Base-by-base conservation (phyloP, 2,888 invertebrate genomes). In the Caenorhabditis sp. region DNA sequence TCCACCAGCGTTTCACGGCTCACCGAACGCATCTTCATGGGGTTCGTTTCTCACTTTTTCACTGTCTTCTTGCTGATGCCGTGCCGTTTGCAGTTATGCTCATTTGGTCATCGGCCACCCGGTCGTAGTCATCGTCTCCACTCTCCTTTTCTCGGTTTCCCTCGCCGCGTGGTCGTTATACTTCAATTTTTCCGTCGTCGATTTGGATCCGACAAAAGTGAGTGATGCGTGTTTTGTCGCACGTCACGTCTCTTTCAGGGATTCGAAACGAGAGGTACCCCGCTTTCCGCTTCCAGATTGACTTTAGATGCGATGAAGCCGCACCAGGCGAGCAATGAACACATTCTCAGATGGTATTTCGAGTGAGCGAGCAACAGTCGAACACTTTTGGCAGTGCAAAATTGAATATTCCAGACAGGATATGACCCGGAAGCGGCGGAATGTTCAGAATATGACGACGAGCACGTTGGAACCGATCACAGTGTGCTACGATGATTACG, bases 401-500 rank as follows among this genome's bases (percentile, higher is more conserved):
- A n/a, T n/a, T n/a, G n/a, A n/a, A n/a, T 11, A 20, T 62, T 66
- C 20, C 45, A 75, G 75, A 63, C 63, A 68, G 32, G 52, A 75
- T 4, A 0, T 13, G 9, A 15, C 8, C 1, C 7, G 15, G n/a
- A 62, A 41, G 22, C n/a, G 52, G 27, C 50, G 50, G 2, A 24
- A 39, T n/a, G 6, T 15, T 15, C 8, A 13, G 0, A 58, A 39
- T 26, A 30, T 8, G 7, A 45, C 27, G 26, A 52, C 52, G 9
- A 58, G 45, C 11, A 72, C 73, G 8, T 22, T 59, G 0, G 79
- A 81, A 37, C 73, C 72, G 20, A 77, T 79, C 2, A 70, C 78
- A 22, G 71, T 81, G 2, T 66, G 82, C 32, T 83, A 82, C 27
- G 77, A 79, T 50, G 83, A 83, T 17, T 83, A 83, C 46, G 83